phyloP scores from a whole-genome alignment of 2,113 vertebrate genomes.

The Xenopus laevis region DNA sequence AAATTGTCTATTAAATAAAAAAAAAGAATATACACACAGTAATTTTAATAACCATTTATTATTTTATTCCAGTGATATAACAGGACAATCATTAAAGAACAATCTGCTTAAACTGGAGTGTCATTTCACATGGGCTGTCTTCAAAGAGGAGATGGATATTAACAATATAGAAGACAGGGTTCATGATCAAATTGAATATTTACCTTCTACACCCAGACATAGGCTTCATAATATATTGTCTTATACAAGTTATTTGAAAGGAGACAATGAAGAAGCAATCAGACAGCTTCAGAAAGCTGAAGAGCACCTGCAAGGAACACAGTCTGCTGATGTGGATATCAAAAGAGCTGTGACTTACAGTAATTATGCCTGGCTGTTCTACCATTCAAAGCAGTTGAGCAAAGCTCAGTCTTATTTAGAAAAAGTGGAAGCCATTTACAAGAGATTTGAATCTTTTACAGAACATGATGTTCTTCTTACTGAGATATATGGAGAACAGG shows the following conservation, averaged over 20 bases:
- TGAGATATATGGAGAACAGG: conserved; percentile 66
- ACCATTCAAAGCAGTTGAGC: conserved; percentile 53
- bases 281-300: conserved; percentile 62
- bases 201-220: conserved; percentile 3
- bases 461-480: conserved; percentile 46
- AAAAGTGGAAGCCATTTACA: conserved; percentile 55
- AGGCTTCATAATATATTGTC: conserved; percentile 63
- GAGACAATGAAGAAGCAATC: conserved; percentile 59
- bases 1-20: too few relatives aligned
- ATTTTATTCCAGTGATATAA: too few relatives aligned
- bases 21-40: too few relatives aligned
- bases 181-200: conserved; percentile 53
- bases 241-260: conserved; percentile 64
- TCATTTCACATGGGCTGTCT: conserved; percentile 69
- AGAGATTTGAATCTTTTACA: conserved; percentile 30
- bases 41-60: too few relatives aligned
- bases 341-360: conserved; percentile 68
- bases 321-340: conserved; percentile 47
- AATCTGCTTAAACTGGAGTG: conserved; percentile 62
- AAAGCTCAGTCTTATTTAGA: conserved; percentile 56
- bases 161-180: conserved; percentile 59
- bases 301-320: conserved; percentile 43
- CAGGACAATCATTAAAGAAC: background rate
- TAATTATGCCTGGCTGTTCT: conserved; percentile 74
- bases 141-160: conserved; percentile 59